phyloP scores from a whole-genome alignment of 1,140 invertebrate genomes.

The Reticulitermes speratus region DNA sequence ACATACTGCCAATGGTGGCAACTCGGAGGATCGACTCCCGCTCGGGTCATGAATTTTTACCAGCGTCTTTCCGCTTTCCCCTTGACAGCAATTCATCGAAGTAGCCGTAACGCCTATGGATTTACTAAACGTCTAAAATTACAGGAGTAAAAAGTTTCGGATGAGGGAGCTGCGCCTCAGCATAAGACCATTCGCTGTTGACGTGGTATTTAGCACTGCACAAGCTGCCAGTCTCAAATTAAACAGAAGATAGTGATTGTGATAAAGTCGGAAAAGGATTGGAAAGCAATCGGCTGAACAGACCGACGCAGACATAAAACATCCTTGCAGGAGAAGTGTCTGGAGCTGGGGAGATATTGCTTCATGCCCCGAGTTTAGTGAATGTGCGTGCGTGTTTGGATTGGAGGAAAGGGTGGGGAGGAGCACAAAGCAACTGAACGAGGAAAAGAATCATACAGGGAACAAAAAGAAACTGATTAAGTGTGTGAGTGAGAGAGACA shows the following conservation, averaged over 20 bases:
- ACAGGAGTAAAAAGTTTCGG: too few relatives aligned
- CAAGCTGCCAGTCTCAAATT: not conserved
- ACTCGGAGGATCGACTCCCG: too few relatives aligned
- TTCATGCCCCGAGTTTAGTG: not conserved
- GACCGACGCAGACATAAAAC: not conserved
- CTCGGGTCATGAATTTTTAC: too few relatives aligned
- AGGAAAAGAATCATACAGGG: not conserved
- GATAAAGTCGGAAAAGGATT: not conserved
- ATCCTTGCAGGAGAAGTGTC: not conserved
- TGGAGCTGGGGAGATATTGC: not conserved
- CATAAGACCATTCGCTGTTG: too few relatives aligned
- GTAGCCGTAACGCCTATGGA: too few relatives aligned
- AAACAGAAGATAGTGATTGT: not conserved
- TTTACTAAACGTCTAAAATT: too few relatives aligned
- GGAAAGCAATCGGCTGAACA: not conserved
- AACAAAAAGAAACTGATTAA: conserved; percentile 8
- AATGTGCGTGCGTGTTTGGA: too few relatives aligned
- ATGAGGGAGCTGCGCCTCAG: too few relatives aligned
- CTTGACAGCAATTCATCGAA: too few relatives aligned
- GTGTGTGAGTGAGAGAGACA: not conserved
- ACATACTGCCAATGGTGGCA: too few relatives aligned
- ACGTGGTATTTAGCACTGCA: not conserved
- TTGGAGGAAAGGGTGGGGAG: too few relatives aligned
- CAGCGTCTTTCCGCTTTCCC: too few relatives aligned
- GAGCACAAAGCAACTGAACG: not conserved